Evolutionary conservation across 2,113 vertebrate genomes (phyloP), one percentile per base, ranked within the genome.

Genomic region (Aptenodytes patagonicus): DNA sequence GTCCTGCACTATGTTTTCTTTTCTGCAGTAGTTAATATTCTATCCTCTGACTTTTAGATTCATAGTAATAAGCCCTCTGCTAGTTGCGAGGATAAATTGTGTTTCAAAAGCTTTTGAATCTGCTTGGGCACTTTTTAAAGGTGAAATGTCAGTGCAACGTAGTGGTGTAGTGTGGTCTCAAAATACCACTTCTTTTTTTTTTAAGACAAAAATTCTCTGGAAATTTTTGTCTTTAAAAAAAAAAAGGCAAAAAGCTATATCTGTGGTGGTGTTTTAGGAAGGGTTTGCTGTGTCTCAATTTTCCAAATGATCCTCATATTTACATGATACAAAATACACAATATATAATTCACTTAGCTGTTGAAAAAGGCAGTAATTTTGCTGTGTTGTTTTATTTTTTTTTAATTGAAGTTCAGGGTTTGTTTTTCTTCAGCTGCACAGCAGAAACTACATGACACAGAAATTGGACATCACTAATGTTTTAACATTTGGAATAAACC

Each of bases 1-100:
- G 98, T 97, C 97, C 86, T 97, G 90, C 78, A 96, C 93, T 97
- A 61, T 98, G 97, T 98, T 98, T 98, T 98, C 97, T 97, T 98
- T 98, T 97, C 92, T 95, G 40, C 47, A 97, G 91, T 97, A 93
- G 89, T 95, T 97, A 97, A 91, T 97, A 83, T 96, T 95, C 93
- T 95, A 81, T 92, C 92, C 65, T 97, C 80, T 97, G 92, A 95
- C 92, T 97, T 96, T 94, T 93, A 96, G 95, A 97, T 96, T 96
- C 95, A 77, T 94, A 83, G 86, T 95, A 95, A 96, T 97, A 97
- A 97, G 65, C 91, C 92, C 79, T 97, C 81, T 88, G 76, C 93
- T 96, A 96, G 92, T 77, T 97, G 57, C 7, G 47, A 95, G 94
- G 88, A 96, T 96, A 89, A 96, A 96, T 83, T 91, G 93, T 95